phyloP scores from a whole-genome alignment of 1,140 invertebrate species.

The Cylas formicarius region DNA sequence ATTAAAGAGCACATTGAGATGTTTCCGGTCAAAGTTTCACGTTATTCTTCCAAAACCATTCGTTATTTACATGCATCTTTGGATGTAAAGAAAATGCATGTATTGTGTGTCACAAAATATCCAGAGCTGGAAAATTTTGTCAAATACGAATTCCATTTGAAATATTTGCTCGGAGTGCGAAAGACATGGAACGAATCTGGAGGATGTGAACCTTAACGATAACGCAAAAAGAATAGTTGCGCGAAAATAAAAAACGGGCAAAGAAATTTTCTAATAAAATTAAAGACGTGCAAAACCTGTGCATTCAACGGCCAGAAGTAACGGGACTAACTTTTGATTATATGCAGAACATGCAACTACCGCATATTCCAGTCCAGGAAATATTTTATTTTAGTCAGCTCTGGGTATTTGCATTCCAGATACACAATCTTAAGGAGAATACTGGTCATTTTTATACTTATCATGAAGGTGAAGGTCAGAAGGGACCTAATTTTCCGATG shows the following conservation, averaged over 20 bases:
- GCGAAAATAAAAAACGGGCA: conserved; percentile 28
- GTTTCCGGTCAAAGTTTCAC: conserved; percentile 20
- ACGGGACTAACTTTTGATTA: conserved; percentile 33
- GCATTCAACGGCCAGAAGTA: conserved; percentile 18
- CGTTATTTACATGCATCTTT: conserved; percentile 33
- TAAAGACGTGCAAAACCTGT: conserved; percentile 21
- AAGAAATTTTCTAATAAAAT: conserved; percentile 33
- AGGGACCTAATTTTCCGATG: conserved; percentile 24
- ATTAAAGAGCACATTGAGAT: conserved; percentile 20
- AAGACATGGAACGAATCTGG: conserved; percentile 11
- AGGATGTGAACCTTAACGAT: too few species aligned
- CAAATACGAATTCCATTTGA: not conserved
- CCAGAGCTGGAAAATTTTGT: not conserved
- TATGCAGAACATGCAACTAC: conserved; percentile 31
- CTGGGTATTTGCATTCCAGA: conserved; percentile 31
- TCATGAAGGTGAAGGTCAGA: conserved; percentile 17
- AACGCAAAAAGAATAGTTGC: too few species aligned
- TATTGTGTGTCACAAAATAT: conserved; percentile 3
- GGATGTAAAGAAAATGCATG: conserved; percentile 35
- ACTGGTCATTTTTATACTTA: conserved; percentile 28
- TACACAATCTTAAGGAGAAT: conserved; percentile 32
- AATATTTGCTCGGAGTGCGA: conserved; percentile 25
- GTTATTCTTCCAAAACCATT: conserved; percentile 24
- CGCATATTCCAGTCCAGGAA: conserved; percentile 21
- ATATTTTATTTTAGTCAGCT: conserved; percentile 31